Percentiles rank a stretch among this genome's conserved stretches.
Conservation (phyloP, 2,797 vertebrate species). For the Bufotes viridis region DNA sequence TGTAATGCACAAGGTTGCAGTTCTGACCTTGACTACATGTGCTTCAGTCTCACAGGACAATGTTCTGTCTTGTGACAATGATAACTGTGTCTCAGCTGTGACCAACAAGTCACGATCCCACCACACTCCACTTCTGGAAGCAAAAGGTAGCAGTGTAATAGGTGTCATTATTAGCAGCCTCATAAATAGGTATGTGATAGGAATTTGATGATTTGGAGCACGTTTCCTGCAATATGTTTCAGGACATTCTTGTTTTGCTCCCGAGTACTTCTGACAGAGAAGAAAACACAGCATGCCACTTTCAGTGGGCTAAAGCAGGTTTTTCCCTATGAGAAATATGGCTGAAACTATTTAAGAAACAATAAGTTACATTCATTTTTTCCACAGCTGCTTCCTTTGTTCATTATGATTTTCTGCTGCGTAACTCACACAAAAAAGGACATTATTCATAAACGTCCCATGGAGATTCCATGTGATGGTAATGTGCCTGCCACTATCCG, state of each 20-base stretch:
- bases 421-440: conserved; percentile 32
- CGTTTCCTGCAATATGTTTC: background rate
- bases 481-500: conserved; percentile 41
- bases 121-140: background rate
- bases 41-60: background rate
- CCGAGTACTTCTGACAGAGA: background rate
- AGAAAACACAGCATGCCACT: background rate
- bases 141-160: background rate
- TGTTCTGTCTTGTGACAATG: background rate
- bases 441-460: conserved; percentile 39
- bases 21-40: background rate
- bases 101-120: background rate
- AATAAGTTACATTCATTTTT: conserved; percentile 29
- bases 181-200: background rate
- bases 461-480: conserved; percentile 27
- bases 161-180: background rate
- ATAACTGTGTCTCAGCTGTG: background rate
- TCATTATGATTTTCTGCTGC: conserved; percentile 37
- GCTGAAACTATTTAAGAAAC: conserved; percentile 18
- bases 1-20: no score
- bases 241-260: background rate
- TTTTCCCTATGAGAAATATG: background rate
- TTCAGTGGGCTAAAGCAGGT: background rate
- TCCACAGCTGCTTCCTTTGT: conserved; percentile 45
- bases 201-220: background rate